phyloP scores from a whole-genome alignment of 2,888 invertebrate species.

The Trissolcus brochymenae region DNA sequence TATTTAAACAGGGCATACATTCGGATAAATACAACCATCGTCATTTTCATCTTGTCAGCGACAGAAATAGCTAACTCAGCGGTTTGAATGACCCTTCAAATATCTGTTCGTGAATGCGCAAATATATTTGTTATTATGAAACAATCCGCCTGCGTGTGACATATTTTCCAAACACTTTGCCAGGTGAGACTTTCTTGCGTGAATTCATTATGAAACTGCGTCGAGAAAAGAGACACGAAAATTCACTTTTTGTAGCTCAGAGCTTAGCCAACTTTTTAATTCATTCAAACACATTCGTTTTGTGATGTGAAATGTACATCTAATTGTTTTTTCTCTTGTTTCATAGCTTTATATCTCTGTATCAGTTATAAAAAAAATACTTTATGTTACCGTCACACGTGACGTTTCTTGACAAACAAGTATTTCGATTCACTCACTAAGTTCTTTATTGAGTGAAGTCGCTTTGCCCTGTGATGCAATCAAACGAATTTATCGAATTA shows the following conservation, averaged over 20 bases:
- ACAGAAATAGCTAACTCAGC: slow-evolving; percentile 53
- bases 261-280: too few relatives aligned
- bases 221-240: too few relatives aligned
- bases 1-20: slow-evolving; percentile 43
- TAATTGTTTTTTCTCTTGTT: too few relatives aligned
- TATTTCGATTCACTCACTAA: slow-evolving; percentile 2
- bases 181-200: slow-evolving; percentile 37
- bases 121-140: slow-evolving; percentile 54
- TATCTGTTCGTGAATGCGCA: slow-evolving; percentile 55
- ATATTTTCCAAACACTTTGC: slow-evolving; percentile 26
- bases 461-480: slow-evolving; percentile 8
- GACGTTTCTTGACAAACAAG: slow-evolving; percentile 8
- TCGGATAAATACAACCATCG: slow-evolving; percentile 47
- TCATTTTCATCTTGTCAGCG: slow-evolving; percentile 57
- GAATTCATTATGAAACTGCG: slow-evolving; percentile 1
- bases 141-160: slow-evolving; percentile 47
- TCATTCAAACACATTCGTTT: too few relatives aligned
- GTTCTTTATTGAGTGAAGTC: slow-evolving; percentile 14
- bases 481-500: slow-evolving; percentile 7
- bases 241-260: too few relatives aligned
- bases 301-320: too few relatives aligned
- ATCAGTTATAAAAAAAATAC: too few relatives aligned
- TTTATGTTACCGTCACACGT: too few relatives aligned
- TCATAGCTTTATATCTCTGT: too few relatives aligned
- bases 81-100: slow-evolving; percentile 56